Conservation (phyloP, 2,797 vertebrate species). For the Podarcis siculus region DNA sequence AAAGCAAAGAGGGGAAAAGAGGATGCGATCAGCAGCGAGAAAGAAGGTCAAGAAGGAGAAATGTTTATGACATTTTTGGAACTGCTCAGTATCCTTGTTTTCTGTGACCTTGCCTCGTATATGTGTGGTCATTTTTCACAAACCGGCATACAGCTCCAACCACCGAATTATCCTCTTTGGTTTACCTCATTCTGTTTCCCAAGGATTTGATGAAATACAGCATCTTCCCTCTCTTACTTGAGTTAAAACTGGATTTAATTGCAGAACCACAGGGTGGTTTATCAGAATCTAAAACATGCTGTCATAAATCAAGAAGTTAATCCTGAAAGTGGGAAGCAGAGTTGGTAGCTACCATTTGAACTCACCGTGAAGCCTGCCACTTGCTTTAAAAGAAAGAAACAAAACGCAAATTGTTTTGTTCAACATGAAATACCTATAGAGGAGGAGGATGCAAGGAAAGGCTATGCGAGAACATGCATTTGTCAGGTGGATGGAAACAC, state of each 20-base stretch:
- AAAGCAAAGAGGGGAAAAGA: not conserved
- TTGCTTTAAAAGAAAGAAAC: slow-evolving; percentile 40
- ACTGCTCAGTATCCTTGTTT: not conserved
- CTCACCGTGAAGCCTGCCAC: slow-evolving; percentile 26
- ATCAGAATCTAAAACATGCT: slow-evolving; percentile 43
- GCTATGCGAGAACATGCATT: slow-evolving; percentile 51
- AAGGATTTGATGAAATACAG: not conserved
- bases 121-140: not conserved
- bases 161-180: not conserved
- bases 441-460: slow-evolving; percentile 36
- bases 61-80: not conserved
- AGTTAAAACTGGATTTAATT: not conserved
- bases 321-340: slow-evolving; percentile 42
- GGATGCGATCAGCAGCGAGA: not conserved
- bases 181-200: not conserved
- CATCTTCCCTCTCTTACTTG: not conserved
- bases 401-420: slow-evolving; percentile 39
- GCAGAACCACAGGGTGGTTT: slow-evolving; percentile 16
- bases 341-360: slow-evolving; percentile 50
- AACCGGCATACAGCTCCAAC: not conserved
- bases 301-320: slow-evolving; percentile 45
- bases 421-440: slow-evolving; percentile 40
- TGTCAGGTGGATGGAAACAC: slow-evolving; percentile 54
- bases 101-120: not conserved
- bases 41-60: not conserved